Base-by-base conservation (phyloP, 1,140 invertebrate species). In the Armadillidium nasatum region DNA sequence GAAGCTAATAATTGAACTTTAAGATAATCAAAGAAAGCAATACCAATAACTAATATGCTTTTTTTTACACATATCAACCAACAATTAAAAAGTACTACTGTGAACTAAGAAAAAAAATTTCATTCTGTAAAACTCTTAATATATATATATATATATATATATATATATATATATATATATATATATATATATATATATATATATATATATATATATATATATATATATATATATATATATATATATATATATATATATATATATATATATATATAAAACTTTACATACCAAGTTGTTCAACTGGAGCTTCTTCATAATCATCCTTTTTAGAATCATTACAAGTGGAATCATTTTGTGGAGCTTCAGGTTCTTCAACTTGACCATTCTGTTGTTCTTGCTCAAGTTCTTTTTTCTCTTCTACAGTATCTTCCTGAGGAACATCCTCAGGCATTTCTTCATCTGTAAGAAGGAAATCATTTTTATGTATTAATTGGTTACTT, bases 261-360 rank as follows among this genome's bases (percentile, higher is more conserved):
- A 33, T 33, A 33, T 33, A 33, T 33, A 33, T 33, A 33, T 33
- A 33, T 33, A 3, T 33, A 33, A 3, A 33, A 3, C 33, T 33
- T 3, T 33, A 33, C 74, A 72, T 44, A 75, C 74, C 67, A 75
- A 45, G 0, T 44, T 71, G 10, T 15, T 75, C 74, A 13, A 70
- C 22, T 10, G 74, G 74, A 11, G 66, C 74, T 33, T 71, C 74
- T 70, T 75, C 74, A 75, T 75, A 75, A 45, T 54, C 74, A 43
- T 15, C 43, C 19, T 75, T 75, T n/a, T 44, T 44, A 50, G n/a
- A 21, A 43, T 71, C 69, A n/a, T 79, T 69, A 66, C 44, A 76
- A 13, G 78, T 46, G 23, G 33, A 21, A n/a, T 79, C 78, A 19
- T 79, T 70, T 23, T 71, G 44, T 71, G 71, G 13, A 44, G 69